Evolutionary conservation across 2,113 vertebrate species (phyloP).

Genomic region (Podarcis raffonei): DNA sequence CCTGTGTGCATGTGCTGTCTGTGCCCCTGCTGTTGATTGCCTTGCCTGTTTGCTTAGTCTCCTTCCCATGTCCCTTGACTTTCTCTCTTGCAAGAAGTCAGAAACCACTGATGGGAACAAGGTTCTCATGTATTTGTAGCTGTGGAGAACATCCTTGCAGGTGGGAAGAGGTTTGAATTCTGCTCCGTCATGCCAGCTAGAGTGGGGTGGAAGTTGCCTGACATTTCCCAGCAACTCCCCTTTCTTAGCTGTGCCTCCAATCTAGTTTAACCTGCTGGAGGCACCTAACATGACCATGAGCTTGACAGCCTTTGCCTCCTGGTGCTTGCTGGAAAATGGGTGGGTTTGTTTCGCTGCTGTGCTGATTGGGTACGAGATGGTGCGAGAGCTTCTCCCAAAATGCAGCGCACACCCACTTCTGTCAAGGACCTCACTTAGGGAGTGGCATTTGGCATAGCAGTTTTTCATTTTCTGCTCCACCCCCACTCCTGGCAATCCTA

Average conservation of each 20-base stretch:
- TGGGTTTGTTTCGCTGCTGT: not conserved
- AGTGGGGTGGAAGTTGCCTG: not conserved
- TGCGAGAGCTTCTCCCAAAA: not conserved
- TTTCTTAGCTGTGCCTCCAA: not conserved
- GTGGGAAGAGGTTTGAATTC: not conserved
- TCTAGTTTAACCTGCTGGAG: not conserved
- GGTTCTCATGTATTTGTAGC: not conserved
- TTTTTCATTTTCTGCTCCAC: not conserved
- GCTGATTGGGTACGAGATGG: not conserved
- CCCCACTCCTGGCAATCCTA: not conserved
- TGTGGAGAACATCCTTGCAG: not conserved
- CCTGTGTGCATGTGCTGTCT: not conserved
- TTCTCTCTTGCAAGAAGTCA: not conserved
- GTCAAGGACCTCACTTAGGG: not conserved
- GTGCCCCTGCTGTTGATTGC: not conserved
- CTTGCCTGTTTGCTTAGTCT: not conserved
- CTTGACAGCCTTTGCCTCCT: too few relatives aligned
- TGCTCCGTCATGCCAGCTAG: not conserved
- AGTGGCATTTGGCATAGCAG: not conserved
- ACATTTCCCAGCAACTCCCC: not conserved
- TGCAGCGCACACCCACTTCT: not conserved
- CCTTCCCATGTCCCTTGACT: not conserved
- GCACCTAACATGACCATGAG: not conserved
- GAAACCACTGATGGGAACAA: not conserved
- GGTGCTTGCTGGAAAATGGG: not conserved